A percentile compares a stretch with the other conserved stretches of the same genome.
Conservation (phyloP, 2,113 vertebrate genomes). For the Eubucco bourcierii region DNA sequence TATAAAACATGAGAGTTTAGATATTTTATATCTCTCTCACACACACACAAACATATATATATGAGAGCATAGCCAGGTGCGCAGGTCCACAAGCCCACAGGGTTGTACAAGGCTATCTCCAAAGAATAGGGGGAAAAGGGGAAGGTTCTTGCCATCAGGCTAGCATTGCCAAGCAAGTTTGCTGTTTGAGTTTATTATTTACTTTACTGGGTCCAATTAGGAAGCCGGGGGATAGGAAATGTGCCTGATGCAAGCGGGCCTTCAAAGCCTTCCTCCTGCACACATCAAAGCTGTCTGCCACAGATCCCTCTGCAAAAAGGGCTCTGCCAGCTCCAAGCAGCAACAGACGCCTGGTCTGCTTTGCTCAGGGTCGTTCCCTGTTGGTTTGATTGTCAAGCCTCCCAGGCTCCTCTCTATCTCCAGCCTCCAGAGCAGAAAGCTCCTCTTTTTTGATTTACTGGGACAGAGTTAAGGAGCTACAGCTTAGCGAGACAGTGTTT, state of each 20-base stretch:
- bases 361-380: neutral
- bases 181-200: slow-evolving; percentile 16
- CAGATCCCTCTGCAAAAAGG: slow-evolving; percentile 20
- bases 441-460: slow-evolving; percentile 34
- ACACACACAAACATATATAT: too few species aligned
- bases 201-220: slow-evolving; percentile 21
- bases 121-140: neutral
- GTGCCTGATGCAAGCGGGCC: neutral
- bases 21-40: too few species aligned
- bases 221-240: slow-evolving; percentile 15
- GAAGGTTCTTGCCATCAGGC: neutral
- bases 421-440: slow-evolving; percentile 42
- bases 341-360: neutral
- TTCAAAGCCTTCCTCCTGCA: slow-evolving; percentile 44
- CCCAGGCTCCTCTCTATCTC: slow-evolving; percentile 8
- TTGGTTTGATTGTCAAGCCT: slow-evolving; percentile 57
- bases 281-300: slow-evolving; percentile 9
- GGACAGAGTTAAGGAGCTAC: slow-evolving; percentile 44
- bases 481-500: slow-evolving; percentile 36
- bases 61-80: neutral
- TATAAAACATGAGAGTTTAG: neutral
- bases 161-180: neutral
- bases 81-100: neutral
- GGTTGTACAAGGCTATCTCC: neutral
- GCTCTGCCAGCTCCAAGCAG: neutral